Percentiles rank a stretch among this genome's conserved stretches.
Conservation (phyloP, 2,113 vertebrate species). For the Diadophis punctatus region DNA sequence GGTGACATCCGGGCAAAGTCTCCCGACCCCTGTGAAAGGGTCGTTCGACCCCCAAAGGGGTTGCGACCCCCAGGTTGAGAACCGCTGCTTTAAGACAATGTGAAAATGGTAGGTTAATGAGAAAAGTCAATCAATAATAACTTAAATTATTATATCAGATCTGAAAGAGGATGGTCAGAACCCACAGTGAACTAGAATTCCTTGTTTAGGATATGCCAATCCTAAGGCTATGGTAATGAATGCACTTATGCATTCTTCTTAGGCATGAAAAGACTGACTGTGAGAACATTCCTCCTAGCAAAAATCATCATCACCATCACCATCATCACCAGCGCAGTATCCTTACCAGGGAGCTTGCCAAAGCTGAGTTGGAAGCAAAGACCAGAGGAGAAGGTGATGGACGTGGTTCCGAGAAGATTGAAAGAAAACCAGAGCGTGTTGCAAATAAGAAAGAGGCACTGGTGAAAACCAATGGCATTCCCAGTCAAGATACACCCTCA, state of each 20-base stretch:
- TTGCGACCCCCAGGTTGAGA: too few species aligned
- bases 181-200: neutral
- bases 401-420: slow-evolving; percentile 67
- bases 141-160: neutral
- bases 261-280: slow-evolving; percentile 70
- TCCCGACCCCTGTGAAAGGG: too few species aligned
- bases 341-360: slow-evolving; percentile 60
- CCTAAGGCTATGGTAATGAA: neutral
- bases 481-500: slow-evolving; percentile 51
- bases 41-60: too few species aligned
- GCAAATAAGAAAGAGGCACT: slow-evolving; percentile 68
- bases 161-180: neutral
- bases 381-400: slow-evolving; percentile 71
- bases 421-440: slow-evolving; percentile 57
- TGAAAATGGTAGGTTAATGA: neutral
- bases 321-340: slow-evolving; percentile 48
- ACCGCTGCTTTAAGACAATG: fast-evolving
- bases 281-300: slow-evolving; percentile 71
- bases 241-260: neutral
- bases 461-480: slow-evolving; percentile 66
- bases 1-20: too few species aligned
- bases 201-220: neutral
- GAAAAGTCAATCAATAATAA: neutral
- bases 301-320: slow-evolving; percentile 30
- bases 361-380: slow-evolving; percentile 64